Base-by-base conservation (phyloP, 2,888 invertebrate species). In the Ecliptopera silaceata region DNA sequence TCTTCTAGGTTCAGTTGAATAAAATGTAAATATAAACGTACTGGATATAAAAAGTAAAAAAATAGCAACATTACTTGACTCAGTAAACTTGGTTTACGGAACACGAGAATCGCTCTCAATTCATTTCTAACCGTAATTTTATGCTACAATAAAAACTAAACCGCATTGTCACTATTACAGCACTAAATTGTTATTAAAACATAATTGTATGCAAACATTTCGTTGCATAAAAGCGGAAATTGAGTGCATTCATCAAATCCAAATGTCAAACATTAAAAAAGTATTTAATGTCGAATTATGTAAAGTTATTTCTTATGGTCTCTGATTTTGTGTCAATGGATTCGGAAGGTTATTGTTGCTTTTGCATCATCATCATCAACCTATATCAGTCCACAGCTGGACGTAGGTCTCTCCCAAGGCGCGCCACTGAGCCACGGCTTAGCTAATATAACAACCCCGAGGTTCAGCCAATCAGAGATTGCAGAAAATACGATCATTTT, bases 211-310 rank as follows among this genome's bases (percentile, higher is more conserved):
- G 69, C 65, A 65, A 59, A 31, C 39, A 39, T 63, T 46, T 53
- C 57, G 66, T 78, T 79, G 70, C 75, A 70, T 72, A 72, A 73
- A 66, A 51, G 52, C 53, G 57, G 49, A 59, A 58, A 59, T 36
- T 49, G 41, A 36, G 58, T 42, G 36, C 56, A 47, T 56, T 70
- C 32, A 42, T 11, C 22, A 34, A 48, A 47, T 68, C 58, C 64
- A 15, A 56, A 59, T 48, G 55, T 56, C 51, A 53, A 18, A 47
- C 46, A 26, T 41, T 20, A 42, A 48, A 41, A 32, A 31, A 8
- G 36, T 15, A 13, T 36, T 31, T 11, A n/a, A 31, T 31, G 31
- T n/a, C 11, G n/a, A 31, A 31, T 31, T 31, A n/a, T n/a, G 31
- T 11, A n/a, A n/a, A n/a, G n/a, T 31, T n/a, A 31, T 2, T 3